A percentile compares a stretch with the other conserved stretches of the same genome.
phyloP scores from a whole-genome alignment of 2,113 vertebrate genomes.

The Puffinus mauretanicus region DNA sequence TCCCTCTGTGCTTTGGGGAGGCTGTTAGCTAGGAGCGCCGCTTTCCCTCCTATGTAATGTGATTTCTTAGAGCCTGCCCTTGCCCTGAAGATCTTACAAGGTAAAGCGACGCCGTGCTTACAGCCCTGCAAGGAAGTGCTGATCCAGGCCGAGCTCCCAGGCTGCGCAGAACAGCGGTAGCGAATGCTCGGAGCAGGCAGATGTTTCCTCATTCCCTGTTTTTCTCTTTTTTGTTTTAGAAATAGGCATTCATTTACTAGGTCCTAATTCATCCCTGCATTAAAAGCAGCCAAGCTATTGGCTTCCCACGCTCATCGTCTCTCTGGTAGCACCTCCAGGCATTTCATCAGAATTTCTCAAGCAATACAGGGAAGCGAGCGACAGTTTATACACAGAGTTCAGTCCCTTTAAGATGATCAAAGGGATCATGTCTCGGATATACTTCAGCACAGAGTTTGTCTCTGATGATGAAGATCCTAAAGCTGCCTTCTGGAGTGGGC shows the following conservation, averaged over 20 bases:
- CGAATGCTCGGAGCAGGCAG: background rate
- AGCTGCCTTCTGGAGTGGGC: background rate
- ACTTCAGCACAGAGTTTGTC: background rate
- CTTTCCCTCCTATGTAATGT: fast-evolving
- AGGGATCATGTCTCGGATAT: background rate
- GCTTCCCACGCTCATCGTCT: background rate
- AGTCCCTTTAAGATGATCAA: background rate
- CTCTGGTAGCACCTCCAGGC: background rate
- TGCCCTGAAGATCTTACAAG: background rate
- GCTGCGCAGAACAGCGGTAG: background rate
- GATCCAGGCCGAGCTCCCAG: background rate
- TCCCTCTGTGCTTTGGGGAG: background rate
- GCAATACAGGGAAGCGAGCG: background rate
- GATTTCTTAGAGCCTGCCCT: background rate
- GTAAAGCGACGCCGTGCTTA: background rate
- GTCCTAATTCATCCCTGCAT: background rate
- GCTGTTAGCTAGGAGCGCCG: background rate
- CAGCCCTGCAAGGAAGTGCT: background rate
- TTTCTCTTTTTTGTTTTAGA: background rate
- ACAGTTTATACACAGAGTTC: background rate
- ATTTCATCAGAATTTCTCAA: background rate
- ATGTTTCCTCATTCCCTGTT: too few relatives aligned
- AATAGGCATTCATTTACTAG: background rate
- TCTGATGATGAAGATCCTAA: background rate
- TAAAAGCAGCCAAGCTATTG: background rate